These are phyloP conservation scores for Lasioglossum lativentre DNA, from an alignment of 2,888 invertebrate genomes.

Conservation along the genomic window DNA sequence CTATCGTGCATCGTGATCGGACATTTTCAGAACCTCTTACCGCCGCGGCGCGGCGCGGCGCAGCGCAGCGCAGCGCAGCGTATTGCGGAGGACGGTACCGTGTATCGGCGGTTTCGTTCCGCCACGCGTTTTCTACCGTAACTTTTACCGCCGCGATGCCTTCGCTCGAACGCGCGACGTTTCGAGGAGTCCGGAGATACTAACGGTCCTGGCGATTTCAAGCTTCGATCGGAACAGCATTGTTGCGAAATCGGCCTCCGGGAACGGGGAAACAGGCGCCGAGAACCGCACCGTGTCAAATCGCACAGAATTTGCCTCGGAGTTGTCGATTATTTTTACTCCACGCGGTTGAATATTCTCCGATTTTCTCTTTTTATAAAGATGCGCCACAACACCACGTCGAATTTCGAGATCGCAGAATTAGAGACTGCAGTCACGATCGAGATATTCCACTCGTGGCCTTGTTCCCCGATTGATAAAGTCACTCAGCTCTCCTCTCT, in stretches of 20 bases:
- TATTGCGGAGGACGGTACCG: constrained; percentile 35
- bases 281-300: not conserved
- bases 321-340: not conserved
- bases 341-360: not conserved
- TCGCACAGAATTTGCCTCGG: not conserved
- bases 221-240: not conserved
- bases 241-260: constrained; percentile 16
- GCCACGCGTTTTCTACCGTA: constrained; percentile 64
- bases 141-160: constrained; percentile 51
- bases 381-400: too few relatives aligned
- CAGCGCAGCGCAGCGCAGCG: too few relatives aligned
- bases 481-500: constrained; percentile 18
- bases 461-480: constrained; percentile 56
- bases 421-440: constrained; percentile 32
- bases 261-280: not conserved
- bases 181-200: not conserved
- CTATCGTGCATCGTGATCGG: constrained; percentile 74
- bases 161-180: not conserved
- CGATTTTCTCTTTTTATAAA: not conserved
- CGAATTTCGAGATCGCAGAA: constrained; percentile 33
- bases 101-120: constrained; percentile 60
- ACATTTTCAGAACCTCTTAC: constrained; percentile 75
- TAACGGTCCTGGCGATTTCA: not conserved
- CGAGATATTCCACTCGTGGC: constrained; percentile 52
- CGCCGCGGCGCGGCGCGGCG: constrained; percentile 11